Conservation (phyloP, 2,113 vertebrate genomes). For the Varanus salvator region DNA sequence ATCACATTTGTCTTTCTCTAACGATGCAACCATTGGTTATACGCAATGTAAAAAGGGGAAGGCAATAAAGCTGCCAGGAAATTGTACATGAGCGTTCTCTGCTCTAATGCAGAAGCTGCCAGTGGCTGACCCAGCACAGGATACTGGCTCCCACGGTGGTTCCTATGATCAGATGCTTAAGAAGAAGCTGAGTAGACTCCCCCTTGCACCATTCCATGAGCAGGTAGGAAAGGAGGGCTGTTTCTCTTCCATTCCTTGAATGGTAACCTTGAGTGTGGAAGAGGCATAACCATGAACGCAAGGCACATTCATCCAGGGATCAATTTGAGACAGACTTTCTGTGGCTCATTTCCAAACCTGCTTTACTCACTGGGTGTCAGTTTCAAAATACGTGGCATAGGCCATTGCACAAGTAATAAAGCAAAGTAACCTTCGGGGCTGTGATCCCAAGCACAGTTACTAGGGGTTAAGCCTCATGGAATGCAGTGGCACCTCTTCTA, state of each 20-base stretch:
- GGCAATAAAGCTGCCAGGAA: constrained; percentile 37
- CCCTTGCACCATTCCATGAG: background rate
- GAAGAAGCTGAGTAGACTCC: background rate
- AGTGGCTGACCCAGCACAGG: background rate
- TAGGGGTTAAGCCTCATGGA: background rate
- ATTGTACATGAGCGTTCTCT: background rate
- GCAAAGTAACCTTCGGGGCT: background rate
- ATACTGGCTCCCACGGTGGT: background rate
- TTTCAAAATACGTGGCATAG: background rate
- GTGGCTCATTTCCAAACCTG: background rate
- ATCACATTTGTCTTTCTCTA: constrained; percentile 49
- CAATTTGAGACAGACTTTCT: background rate
- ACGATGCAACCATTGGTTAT: constrained; percentile 26
- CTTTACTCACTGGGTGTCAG: background rate
- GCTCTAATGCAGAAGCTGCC: constrained; percentile 27
- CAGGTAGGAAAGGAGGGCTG: background rate
- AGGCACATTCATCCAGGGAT: background rate
- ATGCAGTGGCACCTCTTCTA: background rate
- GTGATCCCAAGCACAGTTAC: background rate
- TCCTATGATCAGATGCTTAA: background rate
- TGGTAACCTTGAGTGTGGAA: background rate
- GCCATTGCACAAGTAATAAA: background rate
- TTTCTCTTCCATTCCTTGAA: background rate
- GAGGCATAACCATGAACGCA: background rate
- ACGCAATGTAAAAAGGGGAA: constrained; percentile 10